phyloP scores from a whole-genome alignment of 2,113 vertebrate species.

The Daphoenositta chrysoptera region DNA sequence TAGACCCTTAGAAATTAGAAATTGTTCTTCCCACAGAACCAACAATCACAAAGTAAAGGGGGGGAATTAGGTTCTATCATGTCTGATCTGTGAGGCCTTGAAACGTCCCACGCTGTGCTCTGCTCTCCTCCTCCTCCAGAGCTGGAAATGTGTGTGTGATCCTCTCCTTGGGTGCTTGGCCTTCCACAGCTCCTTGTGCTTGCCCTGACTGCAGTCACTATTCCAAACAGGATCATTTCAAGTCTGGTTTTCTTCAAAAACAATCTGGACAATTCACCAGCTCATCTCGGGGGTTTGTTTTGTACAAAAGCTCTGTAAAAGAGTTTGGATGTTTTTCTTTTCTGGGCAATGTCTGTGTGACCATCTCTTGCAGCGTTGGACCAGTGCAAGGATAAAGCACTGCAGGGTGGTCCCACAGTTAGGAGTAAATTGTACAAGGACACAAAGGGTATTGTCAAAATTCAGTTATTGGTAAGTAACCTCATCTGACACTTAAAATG shows the following conservation, averaged over 20 bases:
- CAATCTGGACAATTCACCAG: neutral
- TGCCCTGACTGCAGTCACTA: fast-evolving
- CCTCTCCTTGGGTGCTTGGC: neutral
- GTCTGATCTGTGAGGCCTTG: neutral
- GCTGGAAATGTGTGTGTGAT: neutral
- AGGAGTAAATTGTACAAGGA: neutral
- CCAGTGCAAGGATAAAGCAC: neutral
- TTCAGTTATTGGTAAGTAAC: neutral
- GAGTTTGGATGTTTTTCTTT: neutral
- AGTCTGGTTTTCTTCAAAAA: neutral
- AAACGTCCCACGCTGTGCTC: neutral
- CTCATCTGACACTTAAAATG: neutral
- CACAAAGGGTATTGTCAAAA: neutral
- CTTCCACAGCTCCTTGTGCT: neutral
- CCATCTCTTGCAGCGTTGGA: fast-evolving
- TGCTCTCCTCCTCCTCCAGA: neutral
- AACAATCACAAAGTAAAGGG: neutral
- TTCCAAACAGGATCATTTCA: neutral
- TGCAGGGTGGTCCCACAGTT: neutral
- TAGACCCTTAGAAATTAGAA: neutral
- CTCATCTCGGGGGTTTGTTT: neutral
- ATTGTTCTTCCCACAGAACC: neutral
- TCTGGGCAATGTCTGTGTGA: neutral
- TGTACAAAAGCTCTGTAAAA: neutral
- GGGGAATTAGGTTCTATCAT: neutral